Evolutionary conservation across 2,888 invertebrate species (phyloP).

Genomic region (Meganola albula): DNA sequence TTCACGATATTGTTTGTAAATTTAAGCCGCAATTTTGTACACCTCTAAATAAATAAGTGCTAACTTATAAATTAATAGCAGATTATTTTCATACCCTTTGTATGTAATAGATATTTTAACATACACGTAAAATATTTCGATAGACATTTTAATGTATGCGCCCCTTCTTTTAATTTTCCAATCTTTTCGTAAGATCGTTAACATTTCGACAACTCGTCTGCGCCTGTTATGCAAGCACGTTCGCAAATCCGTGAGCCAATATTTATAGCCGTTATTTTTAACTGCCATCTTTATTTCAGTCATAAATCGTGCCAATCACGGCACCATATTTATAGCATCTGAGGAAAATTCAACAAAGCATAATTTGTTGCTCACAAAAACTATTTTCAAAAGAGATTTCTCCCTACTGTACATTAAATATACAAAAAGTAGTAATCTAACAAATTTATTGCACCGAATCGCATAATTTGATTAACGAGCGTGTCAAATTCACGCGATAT

Average conservation of each 20-base stretch:
- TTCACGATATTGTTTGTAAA: no score
- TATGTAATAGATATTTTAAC: not conserved
- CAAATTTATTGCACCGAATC: slow-evolving; percentile 47
- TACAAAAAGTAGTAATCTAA: slow-evolving; percentile 34
- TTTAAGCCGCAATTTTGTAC: no score
- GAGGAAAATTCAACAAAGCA: slow-evolving; percentile 19
- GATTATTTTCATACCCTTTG: not conserved
- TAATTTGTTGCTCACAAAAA: slow-evolving; percentile 25
- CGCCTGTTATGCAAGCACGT: slow-evolving; percentile 21
- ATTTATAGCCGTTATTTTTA: slow-evolving; percentile 23
- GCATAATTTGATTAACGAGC: slow-evolving; percentile 67
- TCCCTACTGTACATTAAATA: slow-evolving; percentile 10
- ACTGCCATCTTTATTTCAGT: slow-evolving; percentile 25
- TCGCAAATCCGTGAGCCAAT: slow-evolving; percentile 19
- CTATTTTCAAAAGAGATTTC: slow-evolving; percentile 8
- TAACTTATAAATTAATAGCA: no score
- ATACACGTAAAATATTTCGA: slow-evolving; percentile 13
- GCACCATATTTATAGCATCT: slow-evolving; percentile 21
- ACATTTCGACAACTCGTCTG: slow-evolving; percentile 23
- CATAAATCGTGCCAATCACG: slow-evolving; percentile 30
- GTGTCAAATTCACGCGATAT: slow-evolving; percentile 35
- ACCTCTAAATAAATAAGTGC: no score
- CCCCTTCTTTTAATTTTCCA: slow-evolving; percentile 24
- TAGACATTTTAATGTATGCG: slow-evolving; percentile 20
- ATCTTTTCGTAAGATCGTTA: slow-evolving; percentile 25